Evolutionary conservation across 2,113 vertebrate genomes (phyloP).

Genomic region (Mesitornis unicolor): DNA sequence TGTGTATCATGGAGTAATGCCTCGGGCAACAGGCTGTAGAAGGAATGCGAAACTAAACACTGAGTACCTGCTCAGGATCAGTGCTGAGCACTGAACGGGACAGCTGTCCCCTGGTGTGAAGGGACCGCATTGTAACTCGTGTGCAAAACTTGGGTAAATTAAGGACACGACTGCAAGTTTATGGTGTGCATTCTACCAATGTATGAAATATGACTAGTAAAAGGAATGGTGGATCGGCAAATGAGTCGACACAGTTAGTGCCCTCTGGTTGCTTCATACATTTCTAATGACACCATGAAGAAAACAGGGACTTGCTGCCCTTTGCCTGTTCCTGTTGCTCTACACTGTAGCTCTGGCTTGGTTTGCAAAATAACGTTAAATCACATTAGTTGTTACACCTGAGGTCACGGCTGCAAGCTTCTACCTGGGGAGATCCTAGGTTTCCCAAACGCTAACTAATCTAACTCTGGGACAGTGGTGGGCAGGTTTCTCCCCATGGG

Average conservation of each 20-base stretch:
- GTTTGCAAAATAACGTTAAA: neutral
- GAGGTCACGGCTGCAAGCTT: neutral
- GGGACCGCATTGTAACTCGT: neutral
- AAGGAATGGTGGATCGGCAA: neutral
- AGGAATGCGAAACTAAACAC: neutral
- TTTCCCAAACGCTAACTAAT: neutral
- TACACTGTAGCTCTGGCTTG: neutral
- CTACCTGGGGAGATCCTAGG: neutral
- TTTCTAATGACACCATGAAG: neutral
- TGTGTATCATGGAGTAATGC: neutral
- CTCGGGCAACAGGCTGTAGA: neutral
- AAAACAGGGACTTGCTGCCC: neutral
- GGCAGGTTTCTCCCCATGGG: neutral
- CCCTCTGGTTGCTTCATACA: neutral
- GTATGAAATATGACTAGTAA: no score
- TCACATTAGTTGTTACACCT: neutral
- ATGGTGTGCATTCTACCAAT: rapidly evolving
- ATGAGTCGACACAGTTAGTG: neutral
- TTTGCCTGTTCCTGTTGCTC: neutral
- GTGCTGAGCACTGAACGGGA: neutral
- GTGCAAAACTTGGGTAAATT: neutral
- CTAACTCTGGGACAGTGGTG: neutral
- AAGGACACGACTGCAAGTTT: neutral
- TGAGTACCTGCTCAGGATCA: neutral
- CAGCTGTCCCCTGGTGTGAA: neutral